Evolutionary conservation across 1,140 invertebrate genomes (phyloP).

Genomic region (Scaptodrosophila lebanonensis): DNA sequence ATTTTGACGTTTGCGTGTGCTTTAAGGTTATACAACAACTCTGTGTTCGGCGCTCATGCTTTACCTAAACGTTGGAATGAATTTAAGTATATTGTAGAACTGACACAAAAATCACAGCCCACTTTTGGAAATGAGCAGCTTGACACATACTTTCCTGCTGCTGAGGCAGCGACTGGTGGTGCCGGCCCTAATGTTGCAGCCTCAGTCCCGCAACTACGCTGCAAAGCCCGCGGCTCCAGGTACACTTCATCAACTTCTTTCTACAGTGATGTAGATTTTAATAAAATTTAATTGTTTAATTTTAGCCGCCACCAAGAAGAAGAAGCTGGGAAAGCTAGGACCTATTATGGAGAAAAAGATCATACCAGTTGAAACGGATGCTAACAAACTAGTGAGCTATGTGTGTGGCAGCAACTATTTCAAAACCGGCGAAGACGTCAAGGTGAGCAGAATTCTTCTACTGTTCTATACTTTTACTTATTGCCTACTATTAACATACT

Average conservation of each 20-base stretch:
- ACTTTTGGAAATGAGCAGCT: slow-evolving; percentile 25
- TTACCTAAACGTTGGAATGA: slow-evolving; percentile 22
- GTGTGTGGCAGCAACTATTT: slow-evolving; percentile 92
- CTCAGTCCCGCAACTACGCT: slow-evolving; percentile 45
- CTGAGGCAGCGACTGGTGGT: slow-evolving; percentile 39
- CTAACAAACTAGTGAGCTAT: slow-evolving; percentile 85
- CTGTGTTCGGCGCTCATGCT: slow-evolving; percentile 4
- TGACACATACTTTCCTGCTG: slow-evolving; percentile 28
- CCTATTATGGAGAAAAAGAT: slow-evolving; percentile 83
- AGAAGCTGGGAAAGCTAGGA: slow-evolving; percentile 81
- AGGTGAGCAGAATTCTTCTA: slow-evolving; percentile 74
- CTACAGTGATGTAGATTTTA: not conserved
- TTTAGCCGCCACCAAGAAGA: slow-evolving; percentile 72
- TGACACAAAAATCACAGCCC: not conserved
- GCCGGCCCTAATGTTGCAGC: slow-evolving; percentile 19
- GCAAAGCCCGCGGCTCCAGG: slow-evolving; percentile 52
- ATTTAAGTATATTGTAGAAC: not conserved
- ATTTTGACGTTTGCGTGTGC: slow-evolving; percentile 21
- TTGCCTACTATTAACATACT: no score
- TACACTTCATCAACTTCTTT: not conserved
- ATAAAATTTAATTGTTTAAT: not conserved
- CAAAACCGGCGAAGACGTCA: slow-evolving; percentile 87
- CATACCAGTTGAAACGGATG: slow-evolving; percentile 91
- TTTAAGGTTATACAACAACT: slow-evolving; percentile 28
- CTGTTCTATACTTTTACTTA: not conserved